Evolutionary conservation across 2,113 vertebrate genomes (phyloP).

Genomic region (Micromys minutus): DNA sequence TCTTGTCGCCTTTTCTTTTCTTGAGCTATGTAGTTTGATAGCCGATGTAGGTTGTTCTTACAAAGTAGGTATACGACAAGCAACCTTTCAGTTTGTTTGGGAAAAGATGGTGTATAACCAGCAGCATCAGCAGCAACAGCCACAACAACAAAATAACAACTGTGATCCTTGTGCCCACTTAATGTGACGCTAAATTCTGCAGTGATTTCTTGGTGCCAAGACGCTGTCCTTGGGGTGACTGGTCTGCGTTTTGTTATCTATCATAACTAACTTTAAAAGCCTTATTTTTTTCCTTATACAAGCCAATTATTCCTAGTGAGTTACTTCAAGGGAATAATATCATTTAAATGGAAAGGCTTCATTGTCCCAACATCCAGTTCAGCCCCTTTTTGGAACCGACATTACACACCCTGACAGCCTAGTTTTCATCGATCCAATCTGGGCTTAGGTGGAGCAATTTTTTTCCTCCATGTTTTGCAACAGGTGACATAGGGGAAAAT

Average conservation of each 20-base stretch:
- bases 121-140: not conserved
- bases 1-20: not conserved
- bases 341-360: conserved; percentile 17
- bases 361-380: not conserved
- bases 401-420: not conserved
- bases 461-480: not conserved
- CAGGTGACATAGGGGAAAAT: not conserved
- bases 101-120: not conserved
- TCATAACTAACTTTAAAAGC: not conserved
- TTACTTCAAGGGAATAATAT: conserved; percentile 4
- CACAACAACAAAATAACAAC: not conserved
- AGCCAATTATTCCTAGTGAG: conserved; percentile 1
- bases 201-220: not conserved
- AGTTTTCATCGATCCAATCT: conserved; percentile 23
- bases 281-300: not conserved
- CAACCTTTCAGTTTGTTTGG: not conserved
- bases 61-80: not conserved
- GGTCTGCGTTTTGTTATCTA: not conserved
- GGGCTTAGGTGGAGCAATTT: conserved; percentile 1
- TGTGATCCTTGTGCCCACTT: not conserved
- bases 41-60: not conserved
- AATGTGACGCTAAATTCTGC: not conserved
- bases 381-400: conserved; percentile 15
- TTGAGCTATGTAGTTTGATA: not conserved
- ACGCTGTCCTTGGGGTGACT: not conserved